These are phyloP conservation scores for Magallana gigas DNA, from an alignment of 1,140 invertebrate genomes.

Conservation along the genomic window DNA sequence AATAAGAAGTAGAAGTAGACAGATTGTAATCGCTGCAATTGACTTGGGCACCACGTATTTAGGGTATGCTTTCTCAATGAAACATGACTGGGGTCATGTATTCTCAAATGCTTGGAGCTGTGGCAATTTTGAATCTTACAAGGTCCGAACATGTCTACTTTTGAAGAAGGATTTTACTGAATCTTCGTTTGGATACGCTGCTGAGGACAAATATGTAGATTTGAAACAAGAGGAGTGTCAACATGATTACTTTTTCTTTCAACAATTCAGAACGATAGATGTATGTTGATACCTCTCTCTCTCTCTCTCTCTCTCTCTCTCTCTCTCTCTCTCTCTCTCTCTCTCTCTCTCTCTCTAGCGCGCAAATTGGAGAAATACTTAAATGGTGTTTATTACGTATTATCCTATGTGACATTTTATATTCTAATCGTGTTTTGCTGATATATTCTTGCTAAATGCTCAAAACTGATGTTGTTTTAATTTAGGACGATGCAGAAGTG, in stretches of 20 bases:
- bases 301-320: too few species aligned
- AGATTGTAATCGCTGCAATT: neutral
- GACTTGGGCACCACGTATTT: constrained; percentile 20
- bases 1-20: neutral
- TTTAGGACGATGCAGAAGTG: too few species aligned
- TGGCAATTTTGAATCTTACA: neutral
- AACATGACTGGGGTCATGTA: constrained; percentile 7
- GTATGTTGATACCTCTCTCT: neutral
- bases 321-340: too few species aligned
- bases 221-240: constrained; percentile 17
- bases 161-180: constrained; percentile 13
- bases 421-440: too few species aligned
- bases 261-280: constrained; percentile 45
- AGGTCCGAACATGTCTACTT: constrained; percentile 17
- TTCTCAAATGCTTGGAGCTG: neutral
- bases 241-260: constrained; percentile 44
- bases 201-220: constrained; percentile 44
- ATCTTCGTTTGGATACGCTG: constrained; percentile 25
- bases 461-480: too few species aligned
- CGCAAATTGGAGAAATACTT: too few species aligned
- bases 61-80: neutral
- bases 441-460: too few species aligned
- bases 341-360: too few species aligned
- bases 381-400: too few species aligned
- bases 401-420: too few species aligned